These are phyloP conservation scores for Hypsibius dujardini DNA, from an alignment of 1,140 invertebrate genomes.

Conservation along the genomic window DNA sequence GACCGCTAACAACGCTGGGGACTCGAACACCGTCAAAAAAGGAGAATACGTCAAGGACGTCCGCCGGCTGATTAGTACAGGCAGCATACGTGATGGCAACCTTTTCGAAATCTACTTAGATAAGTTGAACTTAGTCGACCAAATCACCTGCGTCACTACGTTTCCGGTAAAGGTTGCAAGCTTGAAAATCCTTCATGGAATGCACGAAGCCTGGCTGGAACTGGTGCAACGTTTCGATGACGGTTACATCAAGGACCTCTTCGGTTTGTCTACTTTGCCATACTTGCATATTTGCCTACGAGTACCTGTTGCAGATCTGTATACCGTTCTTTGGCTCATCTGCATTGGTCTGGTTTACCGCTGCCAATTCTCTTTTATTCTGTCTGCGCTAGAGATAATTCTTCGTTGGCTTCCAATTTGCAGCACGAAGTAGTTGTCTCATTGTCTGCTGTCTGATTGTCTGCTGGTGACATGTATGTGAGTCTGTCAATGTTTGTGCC, in stretches of 20 bases:
- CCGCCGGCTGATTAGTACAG: not conserved
- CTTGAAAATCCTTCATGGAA: not conserved
- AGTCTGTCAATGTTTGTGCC: not conserved
- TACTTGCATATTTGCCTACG: no score
- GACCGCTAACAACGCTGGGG: not conserved
- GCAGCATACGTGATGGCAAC: not conserved
- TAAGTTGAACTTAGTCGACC: not conserved
- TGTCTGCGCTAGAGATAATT: no score
- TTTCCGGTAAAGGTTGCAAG: not conserved
- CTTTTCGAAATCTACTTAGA: constrained; percentile 12
- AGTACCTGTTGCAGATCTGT: no score
- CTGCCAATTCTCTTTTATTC: no score
- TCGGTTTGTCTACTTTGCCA: not conserved
- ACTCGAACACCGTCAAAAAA: not conserved
- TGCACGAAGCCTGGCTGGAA: constrained; percentile 14
- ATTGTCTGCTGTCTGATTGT: no score
- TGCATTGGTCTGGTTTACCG: no score
- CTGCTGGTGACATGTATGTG: no score
- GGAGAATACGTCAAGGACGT: not conserved
- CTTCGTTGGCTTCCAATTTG: no score
- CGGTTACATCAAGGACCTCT: constrained; percentile 1
- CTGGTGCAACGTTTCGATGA: not conserved
- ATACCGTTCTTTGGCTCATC: no score
- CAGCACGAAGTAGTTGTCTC: no score
- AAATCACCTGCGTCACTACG: not conserved